Base-by-base conservation (phyloP, 2,797 vertebrate species). In the Labeo calbasu region DNA sequence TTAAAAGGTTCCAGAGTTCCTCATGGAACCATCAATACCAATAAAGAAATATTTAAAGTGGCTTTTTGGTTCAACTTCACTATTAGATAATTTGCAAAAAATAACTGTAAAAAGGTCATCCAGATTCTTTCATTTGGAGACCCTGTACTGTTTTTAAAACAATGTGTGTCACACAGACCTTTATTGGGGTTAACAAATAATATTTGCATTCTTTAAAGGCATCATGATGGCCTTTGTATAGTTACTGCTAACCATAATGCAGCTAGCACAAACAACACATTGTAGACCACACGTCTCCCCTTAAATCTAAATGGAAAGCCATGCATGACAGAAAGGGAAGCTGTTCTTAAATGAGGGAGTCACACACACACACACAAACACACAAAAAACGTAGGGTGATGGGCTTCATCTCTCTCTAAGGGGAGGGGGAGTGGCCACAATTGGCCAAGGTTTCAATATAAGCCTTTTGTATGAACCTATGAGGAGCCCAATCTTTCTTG, bases 361-460 rank as follows among this genome's bases (percentile, higher is more conserved):
- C 85, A 81, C 43, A 50, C 17, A 53, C 40, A 43, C n/a, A 61
- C 63, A 85, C 90, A 85, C 85, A 86, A 28, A 55, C 46, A 55
- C 43, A 46, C n/a, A 55, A 6, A 50, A 89, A 85, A 84, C 87
- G 88, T 85, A 90, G 92, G 91, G 90, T 91, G 92, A 94, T 94
- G 93, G 92, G 92, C 89, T 92, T 90, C 66, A 72, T 87, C 66
- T 84, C 71, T 82, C 73, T 88, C 82, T 91, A 90, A 92, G 86
- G 90, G 90, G 81, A 92, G 89, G 91, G 93, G 95, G 95, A 93
- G 95, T 94, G 95, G 94, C 94, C 91, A 94, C 80, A 83, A 86
- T 90, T 91, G 89, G 88, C 88, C 89, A 87, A 85, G 86, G 86
- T 82, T 93, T 89, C 91, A 94, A 96, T 95, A 96, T 95, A 95